Evolutionary conservation across 2,888 invertebrate species (phyloP).

Genomic region (Andrena dorsata): DNA sequence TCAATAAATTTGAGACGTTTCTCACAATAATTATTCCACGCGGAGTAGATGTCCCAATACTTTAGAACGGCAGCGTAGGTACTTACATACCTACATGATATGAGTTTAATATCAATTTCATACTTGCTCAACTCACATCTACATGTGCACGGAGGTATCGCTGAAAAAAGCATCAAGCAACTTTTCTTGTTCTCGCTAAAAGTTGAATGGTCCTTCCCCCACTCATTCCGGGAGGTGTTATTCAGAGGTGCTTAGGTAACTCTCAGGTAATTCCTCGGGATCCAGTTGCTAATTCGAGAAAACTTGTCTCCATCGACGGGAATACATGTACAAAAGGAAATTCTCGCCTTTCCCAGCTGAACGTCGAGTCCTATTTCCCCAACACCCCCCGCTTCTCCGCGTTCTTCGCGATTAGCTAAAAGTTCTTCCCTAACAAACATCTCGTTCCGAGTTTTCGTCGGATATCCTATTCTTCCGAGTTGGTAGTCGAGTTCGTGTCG

Average conservation of each 20-base stretch:
- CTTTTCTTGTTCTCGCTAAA: background rate
- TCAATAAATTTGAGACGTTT: too few species aligned
- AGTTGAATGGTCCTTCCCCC: background rate
- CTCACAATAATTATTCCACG: too few species aligned
- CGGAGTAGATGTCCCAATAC: too few species aligned
- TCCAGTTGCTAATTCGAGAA: constrained; percentile 40
- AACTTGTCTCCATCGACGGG: constrained; percentile 40
- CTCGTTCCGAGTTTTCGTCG: constrained; percentile 65
- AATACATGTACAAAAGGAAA: constrained; percentile 41
- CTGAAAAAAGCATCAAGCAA: background rate
- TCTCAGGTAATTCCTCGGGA: constrained; percentile 27
- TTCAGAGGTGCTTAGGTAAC: constrained; percentile 3
- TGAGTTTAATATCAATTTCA: too few species aligned
- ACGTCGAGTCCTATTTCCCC: constrained; percentile 41
- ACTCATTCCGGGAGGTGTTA: background rate
- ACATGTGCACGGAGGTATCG: too few species aligned
- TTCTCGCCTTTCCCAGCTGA: constrained; percentile 50
- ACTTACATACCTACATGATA: too few species aligned
- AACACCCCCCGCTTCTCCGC: background rate
- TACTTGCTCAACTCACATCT: too few species aligned
- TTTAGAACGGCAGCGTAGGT: too few species aligned
- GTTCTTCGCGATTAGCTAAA: constrained; percentile 63
- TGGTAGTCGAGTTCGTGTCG: constrained; percentile 46
- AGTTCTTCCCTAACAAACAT: constrained; percentile 67
- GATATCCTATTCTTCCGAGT: constrained; percentile 55